A percentile compares a stretch with the other conserved stretches of the same genome.
phyloP scores from a whole-genome alignment of 1,140 invertebrate genomes.

The Mercenaria mercenaria region DNA sequence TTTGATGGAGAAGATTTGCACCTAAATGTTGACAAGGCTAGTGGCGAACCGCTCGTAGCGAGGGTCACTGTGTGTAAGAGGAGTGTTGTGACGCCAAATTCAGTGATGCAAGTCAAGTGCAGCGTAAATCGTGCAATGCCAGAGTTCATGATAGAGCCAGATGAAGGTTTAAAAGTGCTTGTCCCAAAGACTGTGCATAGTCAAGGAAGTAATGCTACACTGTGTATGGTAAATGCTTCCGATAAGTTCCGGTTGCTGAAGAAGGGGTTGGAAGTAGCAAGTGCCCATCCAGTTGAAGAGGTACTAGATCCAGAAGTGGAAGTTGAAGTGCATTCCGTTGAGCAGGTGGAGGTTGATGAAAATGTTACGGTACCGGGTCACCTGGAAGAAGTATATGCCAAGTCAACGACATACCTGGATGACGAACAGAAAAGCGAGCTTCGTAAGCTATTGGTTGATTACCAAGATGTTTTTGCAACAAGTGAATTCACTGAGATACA shows the following conservation, averaged over 20 bases:
- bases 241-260: neutral
- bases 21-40: neutral
- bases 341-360: neutral
- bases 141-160: neutral
- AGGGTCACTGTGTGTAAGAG: neutral
- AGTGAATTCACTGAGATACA: constrained; percentile 55
- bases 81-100: neutral
- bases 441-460: constrained; percentile 2
- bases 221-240: constrained; percentile 22
- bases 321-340: neutral
- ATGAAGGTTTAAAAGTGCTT: neutral
- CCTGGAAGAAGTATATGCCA: neutral
- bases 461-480: constrained; percentile 67
- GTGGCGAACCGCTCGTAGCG: neutral
- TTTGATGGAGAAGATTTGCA: neutral
- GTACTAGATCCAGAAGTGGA: neutral
- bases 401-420: neutral
- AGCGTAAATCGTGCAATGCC: neutral
- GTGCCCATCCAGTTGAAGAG: neutral
- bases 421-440: neutral
- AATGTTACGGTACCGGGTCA: neutral
- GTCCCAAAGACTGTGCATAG: neutral
- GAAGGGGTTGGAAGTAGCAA: neutral
- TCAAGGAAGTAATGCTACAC: no score
- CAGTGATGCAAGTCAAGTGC: neutral